Base-by-base conservation (phyloP, 2,113 vertebrate genomes). In the Brienomyrus longianalis region DNA sequence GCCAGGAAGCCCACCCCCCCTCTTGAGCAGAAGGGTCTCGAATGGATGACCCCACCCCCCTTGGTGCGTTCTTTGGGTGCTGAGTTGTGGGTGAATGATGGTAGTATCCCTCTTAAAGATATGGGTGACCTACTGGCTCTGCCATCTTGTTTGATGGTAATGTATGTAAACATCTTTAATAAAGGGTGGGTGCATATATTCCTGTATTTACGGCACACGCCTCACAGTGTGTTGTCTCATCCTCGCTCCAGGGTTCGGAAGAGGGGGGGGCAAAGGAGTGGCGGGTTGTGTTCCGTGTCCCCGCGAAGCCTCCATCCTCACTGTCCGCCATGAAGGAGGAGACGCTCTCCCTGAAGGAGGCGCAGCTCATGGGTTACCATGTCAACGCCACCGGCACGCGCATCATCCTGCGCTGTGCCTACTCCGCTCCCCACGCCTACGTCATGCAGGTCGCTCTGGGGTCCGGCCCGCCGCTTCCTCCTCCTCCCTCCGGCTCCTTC, bases 261-360 rank as follows among this genome's bases (percentile, higher is more conserved):
- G 35, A 62, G 51, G 91, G 88, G 21, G 83, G 35, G 54, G 3
- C 91, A 35, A 88, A 10, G 77, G 90, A 91, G 74, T 92, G 92
- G 92, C 56, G 84, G 56, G 88, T 93, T 50, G 54, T 92, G 66
- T 93, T 93, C 54, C 91, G 62, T 48, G 87, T 92, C 39, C 91
- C 91, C 1, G 48, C 31, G 0, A 35, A 74, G 9, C 23, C 23
- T 39, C 77, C 31, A 7, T 54, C 27, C 47, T 59, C 23, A 23
- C 35, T 43, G 17, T 8, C 35, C 3, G 15, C 13, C 35, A 77
- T 89, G 84, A 90, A 19, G 88, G 91, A 92, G 87, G 89, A 93
- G 86, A 90, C 83, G 0, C 83, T 91, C 4, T 88, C 90, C 48
- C 84, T 91, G n/a, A 84, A 21, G 43, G 88, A 90, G 87, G 93